Percentiles rank a stretch among this genome's conserved stretches.
Evolutionary conservation across 2,888 invertebrate species (phyloP).

Genomic region (Cryptocephalus moraei): DNA sequence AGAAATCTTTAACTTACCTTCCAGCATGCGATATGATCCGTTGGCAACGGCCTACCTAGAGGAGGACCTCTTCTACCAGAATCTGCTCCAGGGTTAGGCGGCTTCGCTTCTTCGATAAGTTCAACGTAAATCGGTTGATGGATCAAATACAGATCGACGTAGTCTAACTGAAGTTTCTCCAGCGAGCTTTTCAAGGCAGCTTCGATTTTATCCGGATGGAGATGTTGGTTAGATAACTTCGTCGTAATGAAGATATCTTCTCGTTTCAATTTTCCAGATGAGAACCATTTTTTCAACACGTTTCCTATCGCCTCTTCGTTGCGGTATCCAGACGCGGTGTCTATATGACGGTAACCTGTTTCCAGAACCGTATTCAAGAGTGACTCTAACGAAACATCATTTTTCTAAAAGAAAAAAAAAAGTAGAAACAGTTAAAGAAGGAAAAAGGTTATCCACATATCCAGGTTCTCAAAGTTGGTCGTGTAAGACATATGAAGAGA

Average conservation of each 20-base stretch:
- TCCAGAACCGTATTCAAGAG: constrained; percentile 60
- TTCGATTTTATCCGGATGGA: constrained; percentile 40
- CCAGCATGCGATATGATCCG: too few species aligned
- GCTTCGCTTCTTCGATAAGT: neutral
- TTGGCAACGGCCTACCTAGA: too few species aligned
- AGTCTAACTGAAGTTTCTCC: constrained; percentile 58
- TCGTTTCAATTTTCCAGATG: constrained; percentile 52
- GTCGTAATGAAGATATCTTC: constrained; percentile 72
- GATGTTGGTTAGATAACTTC: neutral
- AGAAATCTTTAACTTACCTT: too few species aligned
- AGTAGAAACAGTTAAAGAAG: too few species aligned
- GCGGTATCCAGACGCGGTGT: constrained; percentile 63
- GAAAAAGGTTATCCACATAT: too few species aligned
- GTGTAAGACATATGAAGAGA: too few species aligned
- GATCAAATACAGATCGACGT: constrained; percentile 69
- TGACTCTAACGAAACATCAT: constrained; percentile 43
- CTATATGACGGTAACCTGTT: constrained; percentile 71
- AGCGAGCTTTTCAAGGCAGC: constrained; percentile 54
- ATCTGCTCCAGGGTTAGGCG: neutral
- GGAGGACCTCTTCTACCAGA: too few species aligned
- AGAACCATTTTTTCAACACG: constrained; percentile 59
- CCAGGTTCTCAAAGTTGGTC: too few species aligned
- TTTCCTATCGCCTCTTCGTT: constrained; percentile 67
- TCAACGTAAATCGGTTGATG: constrained; percentile 48
- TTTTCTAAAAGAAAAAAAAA: too few species aligned